Evolutionary conservation across 2,113 vertebrate genomes (phyloP).

Genomic region (Cygnus buccinator): DNA sequence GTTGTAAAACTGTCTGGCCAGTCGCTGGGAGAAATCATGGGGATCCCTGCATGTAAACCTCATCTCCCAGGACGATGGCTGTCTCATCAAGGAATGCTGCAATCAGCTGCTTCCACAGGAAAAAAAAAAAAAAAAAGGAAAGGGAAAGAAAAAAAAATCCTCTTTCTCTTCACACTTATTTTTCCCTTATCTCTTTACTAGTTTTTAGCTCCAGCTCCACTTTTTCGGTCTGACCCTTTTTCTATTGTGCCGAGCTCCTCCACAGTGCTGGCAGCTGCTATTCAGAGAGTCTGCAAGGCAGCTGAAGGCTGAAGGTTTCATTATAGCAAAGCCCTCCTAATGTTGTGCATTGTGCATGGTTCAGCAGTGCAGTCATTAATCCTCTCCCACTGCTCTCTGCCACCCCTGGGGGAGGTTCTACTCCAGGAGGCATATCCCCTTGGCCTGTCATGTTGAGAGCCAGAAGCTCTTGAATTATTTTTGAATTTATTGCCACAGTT

Average conservation of each 20-base stretch:
- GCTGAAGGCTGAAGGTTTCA: constrained; percentile 30
- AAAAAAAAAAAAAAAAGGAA: background rate
- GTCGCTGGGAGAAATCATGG: background rate
- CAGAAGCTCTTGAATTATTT: constrained; percentile 32
- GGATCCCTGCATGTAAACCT: background rate
- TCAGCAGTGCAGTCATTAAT: constrained; percentile 17
- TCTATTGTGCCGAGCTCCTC: background rate
- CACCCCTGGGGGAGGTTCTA: constrained; percentile 18
- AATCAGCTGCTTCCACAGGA: background rate
- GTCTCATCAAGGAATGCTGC: background rate
- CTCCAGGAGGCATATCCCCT: background rate
- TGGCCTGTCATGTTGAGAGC: background rate
- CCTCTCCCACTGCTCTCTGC: background rate
- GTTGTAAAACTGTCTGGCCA: background rate
- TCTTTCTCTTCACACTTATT: background rate
- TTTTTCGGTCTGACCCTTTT: constrained; percentile 27
- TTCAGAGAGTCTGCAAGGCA: constrained; percentile 13
- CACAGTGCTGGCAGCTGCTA: constrained; percentile 46
- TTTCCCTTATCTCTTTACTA: background rate
- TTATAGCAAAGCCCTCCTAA: constrained; percentile 28
- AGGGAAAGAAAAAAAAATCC: background rate
- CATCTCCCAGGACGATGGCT: background rate
- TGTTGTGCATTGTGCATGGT: background rate
- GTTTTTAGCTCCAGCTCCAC: background rate
- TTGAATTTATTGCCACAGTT: constrained; percentile 22